These are phyloP conservation scores for Enteromius argenteus DNA, from an alignment of 2,797 vertebrate species.

Conservation along the genomic window DNA sequence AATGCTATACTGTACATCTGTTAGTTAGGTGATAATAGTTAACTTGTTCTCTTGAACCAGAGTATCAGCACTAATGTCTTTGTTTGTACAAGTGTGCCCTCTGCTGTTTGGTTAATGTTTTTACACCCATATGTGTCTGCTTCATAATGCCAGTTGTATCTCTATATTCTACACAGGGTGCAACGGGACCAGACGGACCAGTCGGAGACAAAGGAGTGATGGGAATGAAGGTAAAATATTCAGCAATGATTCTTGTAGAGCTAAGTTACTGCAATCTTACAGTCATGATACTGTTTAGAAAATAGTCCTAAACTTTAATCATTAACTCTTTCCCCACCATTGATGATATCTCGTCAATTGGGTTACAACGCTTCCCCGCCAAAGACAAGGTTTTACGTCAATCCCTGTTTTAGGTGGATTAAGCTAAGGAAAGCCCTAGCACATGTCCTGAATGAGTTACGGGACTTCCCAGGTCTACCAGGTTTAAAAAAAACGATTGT, in stretches of 20 bases:
- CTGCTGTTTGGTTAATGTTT: constrained; percentile 52
- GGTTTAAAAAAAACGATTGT: too few relatives aligned
- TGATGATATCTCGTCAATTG: too few relatives aligned
- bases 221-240: constrained; percentile 72
- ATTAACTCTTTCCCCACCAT: too few relatives aligned
- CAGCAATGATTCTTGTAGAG: neutral
- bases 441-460: too few relatives aligned
- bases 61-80: constrained; percentile 36
- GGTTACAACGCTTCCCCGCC: too few relatives aligned
- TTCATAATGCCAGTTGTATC: constrained; percentile 42
- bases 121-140: neutral
- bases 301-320: neutral
- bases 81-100: constrained; percentile 55
- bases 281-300: neutral
- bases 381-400: too few relatives aligned
- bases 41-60: constrained; percentile 30
- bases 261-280: neutral
- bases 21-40: constrained; percentile 13
- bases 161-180: constrained; percentile 66
- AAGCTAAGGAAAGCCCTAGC: too few relatives aligned
- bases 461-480: too few relatives aligned
- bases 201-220: constrained; percentile 70
- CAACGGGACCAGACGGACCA: constrained; percentile 73
- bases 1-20: constrained; percentile 38
- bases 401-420: too few relatives aligned